Percentiles rank a stretch among this genome's conserved stretches.
phyloP scores from a whole-genome alignment of 1,140 invertebrate genomes.

The Neuroterus valhalla region DNA sequence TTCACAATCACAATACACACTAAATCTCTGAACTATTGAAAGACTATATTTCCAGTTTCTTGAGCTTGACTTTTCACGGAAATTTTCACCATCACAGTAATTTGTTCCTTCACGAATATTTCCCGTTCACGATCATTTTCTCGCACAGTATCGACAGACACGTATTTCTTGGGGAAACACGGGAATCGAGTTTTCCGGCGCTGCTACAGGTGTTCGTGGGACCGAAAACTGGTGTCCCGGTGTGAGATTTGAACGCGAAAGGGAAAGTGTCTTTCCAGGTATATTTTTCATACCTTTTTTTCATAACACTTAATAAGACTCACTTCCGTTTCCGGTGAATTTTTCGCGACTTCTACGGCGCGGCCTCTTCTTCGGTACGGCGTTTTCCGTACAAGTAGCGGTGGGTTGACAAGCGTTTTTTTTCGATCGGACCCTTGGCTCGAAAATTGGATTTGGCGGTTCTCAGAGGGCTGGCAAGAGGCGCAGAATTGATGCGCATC shows the following conservation, averaged over 20 bases:
- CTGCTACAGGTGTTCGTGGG: conserved; percentile 26
- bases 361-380: neutral
- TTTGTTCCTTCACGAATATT: too few species aligned
- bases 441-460: conserved; percentile 14
- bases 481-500: conserved; percentile 23
- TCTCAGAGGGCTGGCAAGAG: neutral
- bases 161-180: neutral
- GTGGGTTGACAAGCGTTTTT: too few species aligned
- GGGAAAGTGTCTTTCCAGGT: neutral
- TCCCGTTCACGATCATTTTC: neutral
- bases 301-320: neutral
- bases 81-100: too few species aligned
- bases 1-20: neutral
- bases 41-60: neutral
- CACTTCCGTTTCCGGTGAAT: neutral
- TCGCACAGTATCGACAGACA: neutral
- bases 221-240: neutral
- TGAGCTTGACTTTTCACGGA: neutral
- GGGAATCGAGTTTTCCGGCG: neutral
- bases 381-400: neutral
- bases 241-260: neutral
- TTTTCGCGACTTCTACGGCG: neutral
- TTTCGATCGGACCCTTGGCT: too few species aligned
- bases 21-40: neutral
- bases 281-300: conserved; percentile 12